Conservation (phyloP, 2,888 invertebrate species). For the Caradrina kadenii region DNA sequence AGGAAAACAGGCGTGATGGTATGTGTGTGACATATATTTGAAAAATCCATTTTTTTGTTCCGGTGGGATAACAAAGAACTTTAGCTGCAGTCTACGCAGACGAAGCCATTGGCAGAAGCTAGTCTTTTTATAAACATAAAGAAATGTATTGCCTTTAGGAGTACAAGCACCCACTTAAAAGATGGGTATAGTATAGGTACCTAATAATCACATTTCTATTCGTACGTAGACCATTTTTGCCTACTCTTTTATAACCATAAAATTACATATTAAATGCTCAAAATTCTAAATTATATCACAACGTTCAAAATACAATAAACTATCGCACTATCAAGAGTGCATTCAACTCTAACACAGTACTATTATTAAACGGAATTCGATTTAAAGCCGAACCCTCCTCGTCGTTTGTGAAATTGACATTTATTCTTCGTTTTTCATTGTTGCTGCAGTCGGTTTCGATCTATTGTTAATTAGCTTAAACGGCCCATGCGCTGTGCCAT, state of each 20-base stretch:
- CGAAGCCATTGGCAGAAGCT: no score
- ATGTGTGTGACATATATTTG: no score
- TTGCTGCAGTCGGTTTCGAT: conserved; percentile 88
- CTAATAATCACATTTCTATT: background rate
- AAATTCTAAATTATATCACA: conserved; percentile 65
- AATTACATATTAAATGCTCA: conserved; percentile 68
- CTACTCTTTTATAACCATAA: conserved; percentile 47
- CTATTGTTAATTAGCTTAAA: conserved; percentile 90
- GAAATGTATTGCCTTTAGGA: no score
- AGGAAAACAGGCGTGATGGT: no score
- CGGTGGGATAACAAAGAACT: no score
- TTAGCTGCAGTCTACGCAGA: no score
- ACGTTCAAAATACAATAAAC: conserved; percentile 85
- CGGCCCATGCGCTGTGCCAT: conserved; percentile 85
- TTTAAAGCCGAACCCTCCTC: conserved; percentile 90
- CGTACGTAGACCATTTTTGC: conserved; percentile 4
- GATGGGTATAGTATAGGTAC: no score
- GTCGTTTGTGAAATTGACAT: conserved; percentile 90
- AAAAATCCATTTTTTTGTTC: no score
- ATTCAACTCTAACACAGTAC: conserved; percentile 89
- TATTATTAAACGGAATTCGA: conserved; percentile 91
- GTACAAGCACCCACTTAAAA: no score
- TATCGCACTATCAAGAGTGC: conserved; percentile 88
- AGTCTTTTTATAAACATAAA: no score
- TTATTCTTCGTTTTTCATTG: conserved; percentile 91